These are phyloP conservation scores for Scaeva pyrastri DNA, from an alignment of 2,888 invertebrate genomes.

Conservation along the genomic window DNA sequence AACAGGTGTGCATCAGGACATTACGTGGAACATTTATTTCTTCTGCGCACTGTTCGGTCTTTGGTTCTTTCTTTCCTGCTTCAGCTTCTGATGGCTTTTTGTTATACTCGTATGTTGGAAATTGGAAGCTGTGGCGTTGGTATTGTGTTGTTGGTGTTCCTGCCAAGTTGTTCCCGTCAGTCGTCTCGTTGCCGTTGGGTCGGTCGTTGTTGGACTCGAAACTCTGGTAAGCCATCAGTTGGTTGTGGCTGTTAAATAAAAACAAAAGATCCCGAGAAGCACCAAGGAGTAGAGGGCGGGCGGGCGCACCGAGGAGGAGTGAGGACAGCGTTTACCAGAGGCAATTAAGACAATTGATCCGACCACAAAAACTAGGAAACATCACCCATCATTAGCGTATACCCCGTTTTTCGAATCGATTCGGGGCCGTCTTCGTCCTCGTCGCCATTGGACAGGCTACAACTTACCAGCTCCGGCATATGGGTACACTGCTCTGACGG, in stretches of 20 bases:
- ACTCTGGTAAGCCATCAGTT: slow-evolving; percentile 59
- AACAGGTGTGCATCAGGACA: slow-evolving; percentile 76
- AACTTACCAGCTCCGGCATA: slow-evolving; percentile 24
- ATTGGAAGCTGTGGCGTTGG: slow-evolving; percentile 23
- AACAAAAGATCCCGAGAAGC: slow-evolving; percentile 25
- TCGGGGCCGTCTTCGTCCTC: slow-evolving; percentile 56
- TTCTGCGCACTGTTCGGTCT: slow-evolving; percentile 17
- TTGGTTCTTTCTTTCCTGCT: slow-evolving; percentile 1
- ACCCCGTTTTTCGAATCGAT: slow-evolving; percentile 74
- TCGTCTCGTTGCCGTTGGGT: neutral
- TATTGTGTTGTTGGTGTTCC: slow-evolving; percentile 36
- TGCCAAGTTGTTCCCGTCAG: slow-evolving; percentile 6
- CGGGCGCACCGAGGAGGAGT: slow-evolving; percentile 17
- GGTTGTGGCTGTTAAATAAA: slow-evolving; percentile 64
- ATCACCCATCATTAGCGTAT: slow-evolving; percentile 76
- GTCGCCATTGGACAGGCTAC: slow-evolving; percentile 66
- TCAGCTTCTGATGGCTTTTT: slow-evolving; percentile 7
- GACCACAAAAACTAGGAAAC: slow-evolving; percentile 76
- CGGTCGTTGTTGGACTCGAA: slow-evolving; percentile 41
- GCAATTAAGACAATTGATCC: slow-evolving; percentile 76
- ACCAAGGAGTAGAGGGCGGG: neutral
- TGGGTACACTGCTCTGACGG: slow-evolving; percentile 50
- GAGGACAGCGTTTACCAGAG: slow-evolving; percentile 74
- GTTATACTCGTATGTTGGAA: slow-evolving; percentile 21
- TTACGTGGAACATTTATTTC: slow-evolving; percentile 71